Percentiles rank a stretch among this genome's conserved stretches.
Evolutionary conservation across 2,888 invertebrate genomes (phyloP).

Genomic region (Caenorhabditis afra): DNA sequence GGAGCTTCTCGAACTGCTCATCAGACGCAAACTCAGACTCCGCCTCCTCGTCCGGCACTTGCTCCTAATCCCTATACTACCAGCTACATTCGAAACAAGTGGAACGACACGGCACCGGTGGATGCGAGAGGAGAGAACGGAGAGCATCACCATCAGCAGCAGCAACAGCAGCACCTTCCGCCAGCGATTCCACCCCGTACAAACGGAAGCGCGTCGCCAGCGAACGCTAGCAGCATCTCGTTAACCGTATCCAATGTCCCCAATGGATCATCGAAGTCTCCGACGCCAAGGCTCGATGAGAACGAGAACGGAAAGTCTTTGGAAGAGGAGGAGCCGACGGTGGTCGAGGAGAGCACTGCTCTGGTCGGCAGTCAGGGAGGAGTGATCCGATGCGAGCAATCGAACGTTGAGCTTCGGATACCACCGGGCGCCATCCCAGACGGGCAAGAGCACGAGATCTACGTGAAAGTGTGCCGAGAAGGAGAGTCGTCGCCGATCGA

Average conservation of each 20-base stretch:
- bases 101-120: slow-evolving; percentile 34
- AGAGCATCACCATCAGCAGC: slow-evolving; percentile 3
- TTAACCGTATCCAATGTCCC: slow-evolving; percentile 47
- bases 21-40: slow-evolving; percentile 14
- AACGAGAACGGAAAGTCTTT: slow-evolving; percentile 49
- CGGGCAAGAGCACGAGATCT: slow-evolving; percentile 91
- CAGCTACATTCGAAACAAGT: slow-evolving; percentile 46
- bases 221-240: slow-evolving; percentile 54
- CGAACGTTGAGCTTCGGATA: slow-evolving; percentile 92
- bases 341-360: slow-evolving; percentile 68
- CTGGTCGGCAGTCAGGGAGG: slow-evolving; percentile 84
- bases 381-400: slow-evolving; percentile 89
- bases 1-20: slow-evolving; percentile 22
- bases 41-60: slow-evolving; percentile 33
- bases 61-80: slow-evolving; percentile 31
- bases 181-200: slow-evolving; percentile 29
- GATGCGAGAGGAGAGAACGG: slow-evolving; percentile 35
- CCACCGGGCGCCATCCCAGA: slow-evolving; percentile 91
- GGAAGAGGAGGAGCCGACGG: slow-evolving; percentile 63
- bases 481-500: slow-evolving; percentile 87
- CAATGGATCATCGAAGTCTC: slow-evolving; percentile 44
- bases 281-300: slow-evolving; percentile 50
- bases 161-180: slow-evolving; percentile 3
- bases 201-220: slow-evolving; percentile 61
- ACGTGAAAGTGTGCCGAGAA: slow-evolving; percentile 85